These are phyloP conservation scores for Drosophila nr. medialis DNA, from an alignment of 2,888 invertebrate species.

Conservation along the genomic window DNA sequence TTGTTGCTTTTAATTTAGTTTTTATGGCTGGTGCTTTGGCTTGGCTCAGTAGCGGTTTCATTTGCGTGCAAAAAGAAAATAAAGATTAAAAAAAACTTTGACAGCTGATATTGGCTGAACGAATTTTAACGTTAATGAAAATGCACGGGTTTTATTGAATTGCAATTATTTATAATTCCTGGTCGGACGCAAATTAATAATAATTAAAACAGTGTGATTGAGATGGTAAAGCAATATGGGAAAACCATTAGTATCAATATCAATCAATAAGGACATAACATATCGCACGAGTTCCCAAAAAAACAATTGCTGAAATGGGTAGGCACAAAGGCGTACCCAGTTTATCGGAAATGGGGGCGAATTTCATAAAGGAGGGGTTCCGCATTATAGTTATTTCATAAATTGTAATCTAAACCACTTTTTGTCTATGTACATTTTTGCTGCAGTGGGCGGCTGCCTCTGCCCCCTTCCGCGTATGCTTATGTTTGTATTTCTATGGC, in stretches of 20 bases:
- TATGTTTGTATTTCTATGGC: neutral
- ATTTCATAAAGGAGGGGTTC: neutral
- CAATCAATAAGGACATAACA: neutral
- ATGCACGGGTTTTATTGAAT: conserved; percentile 5
- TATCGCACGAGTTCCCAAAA: neutral
- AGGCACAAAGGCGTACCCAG: neutral
- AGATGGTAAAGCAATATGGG: neutral
- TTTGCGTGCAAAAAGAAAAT: conserved; percentile 29
- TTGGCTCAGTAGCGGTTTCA: conserved; percentile 30
- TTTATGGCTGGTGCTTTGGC: conserved; percentile 15
- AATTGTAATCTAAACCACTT: neutral
- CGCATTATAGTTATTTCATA: neutral
- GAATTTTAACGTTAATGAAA: conserved; percentile 7
- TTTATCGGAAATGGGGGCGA: neutral
- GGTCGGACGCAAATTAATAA: neutral
- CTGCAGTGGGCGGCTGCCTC: neutral
- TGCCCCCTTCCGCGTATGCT: neutral
- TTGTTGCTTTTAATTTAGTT: conserved; percentile 9
- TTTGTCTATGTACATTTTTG: neutral
- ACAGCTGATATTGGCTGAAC: neutral
- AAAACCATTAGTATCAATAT: neutral
- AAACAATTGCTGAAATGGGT: neutral
- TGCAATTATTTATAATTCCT: conserved; percentile 1
- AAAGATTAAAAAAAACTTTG: neutral
- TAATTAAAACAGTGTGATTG: neutral